Evolutionary conservation across 2,113 vertebrate species (phyloP).

Genomic region (Gambusia affinis): DNA sequence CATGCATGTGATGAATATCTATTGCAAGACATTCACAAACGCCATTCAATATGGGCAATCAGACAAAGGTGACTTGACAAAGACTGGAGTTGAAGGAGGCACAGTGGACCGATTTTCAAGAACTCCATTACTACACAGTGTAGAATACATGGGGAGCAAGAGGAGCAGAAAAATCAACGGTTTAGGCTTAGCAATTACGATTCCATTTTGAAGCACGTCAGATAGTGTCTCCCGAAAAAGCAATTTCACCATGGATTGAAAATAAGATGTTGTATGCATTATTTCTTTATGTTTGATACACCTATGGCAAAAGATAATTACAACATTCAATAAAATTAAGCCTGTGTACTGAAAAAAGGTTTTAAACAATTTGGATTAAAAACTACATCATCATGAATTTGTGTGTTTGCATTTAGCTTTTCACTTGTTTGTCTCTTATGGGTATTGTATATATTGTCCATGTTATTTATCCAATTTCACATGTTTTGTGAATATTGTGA

Average conservation of each 20-base stretch:
- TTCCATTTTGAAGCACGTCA: constrained; percentile 43
- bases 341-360: neutral
- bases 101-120: constrained; percentile 9
- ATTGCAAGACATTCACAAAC: constrained; percentile 38
- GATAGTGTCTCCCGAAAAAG: constrained; percentile 13
- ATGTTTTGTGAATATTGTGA: too few relatives aligned
- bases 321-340: neutral
- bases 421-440: neutral
- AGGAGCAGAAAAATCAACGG: constrained; percentile 43
- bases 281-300: too few relatives aligned
- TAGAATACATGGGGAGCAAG: constrained; percentile 14
- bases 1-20: constrained; percentile 13
- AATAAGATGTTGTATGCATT: neutral
- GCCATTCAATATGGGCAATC: constrained; percentile 20
- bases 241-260: neutral
- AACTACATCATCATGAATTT: neutral
- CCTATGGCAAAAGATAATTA: too few relatives aligned
- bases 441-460: too few relatives aligned
- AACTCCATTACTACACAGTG: neutral
- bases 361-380: neutral
- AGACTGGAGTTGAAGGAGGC: constrained; percentile 37
- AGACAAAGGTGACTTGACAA: constrained; percentile 16
- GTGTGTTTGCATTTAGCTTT: neutral
- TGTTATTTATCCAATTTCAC: too few relatives aligned
- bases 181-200: constrained; percentile 13